These are phyloP conservation scores for Barbus barbus DNA, from an alignment of 2,113 vertebrate species.

Conservation along the genomic window DNA sequence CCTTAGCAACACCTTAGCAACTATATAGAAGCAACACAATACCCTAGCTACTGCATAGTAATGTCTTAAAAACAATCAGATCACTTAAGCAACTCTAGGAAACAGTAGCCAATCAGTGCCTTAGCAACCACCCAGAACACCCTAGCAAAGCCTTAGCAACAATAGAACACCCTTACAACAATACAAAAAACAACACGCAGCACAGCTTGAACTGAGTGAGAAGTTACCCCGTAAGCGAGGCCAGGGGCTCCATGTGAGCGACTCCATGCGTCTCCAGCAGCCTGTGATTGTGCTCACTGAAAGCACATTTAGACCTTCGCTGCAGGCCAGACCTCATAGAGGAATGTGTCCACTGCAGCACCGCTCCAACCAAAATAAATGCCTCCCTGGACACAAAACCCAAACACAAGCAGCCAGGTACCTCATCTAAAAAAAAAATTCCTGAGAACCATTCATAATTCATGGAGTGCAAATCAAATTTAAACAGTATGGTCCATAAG, in stretches of 20 bases:
- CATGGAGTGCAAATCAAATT: not conserved
- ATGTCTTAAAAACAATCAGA: too few species aligned
- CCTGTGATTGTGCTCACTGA: not conserved
- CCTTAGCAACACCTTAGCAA: too few species aligned
- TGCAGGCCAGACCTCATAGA: not conserved
- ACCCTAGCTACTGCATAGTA: too few species aligned
- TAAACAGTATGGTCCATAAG: not conserved
- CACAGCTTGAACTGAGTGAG: not conserved
- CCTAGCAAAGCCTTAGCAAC: not conserved
- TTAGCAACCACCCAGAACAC: not conserved
- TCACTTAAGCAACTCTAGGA: too few species aligned
- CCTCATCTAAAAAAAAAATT: not conserved
- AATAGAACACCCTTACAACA: too few species aligned
- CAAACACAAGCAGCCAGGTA: not conserved
- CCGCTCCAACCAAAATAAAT: not conserved
- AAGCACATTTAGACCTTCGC: not conserved
- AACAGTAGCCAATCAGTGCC: not conserved
- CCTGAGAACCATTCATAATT: not conserved
- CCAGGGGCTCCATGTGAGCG: too few species aligned
- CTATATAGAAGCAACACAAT: too few species aligned
- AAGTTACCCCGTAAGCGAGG: too few species aligned
- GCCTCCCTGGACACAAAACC: not conserved
- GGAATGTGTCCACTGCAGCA: conserved; percentile 1
- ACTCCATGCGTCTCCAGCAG: not conserved
- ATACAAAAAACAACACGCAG: too few species aligned